Conservation (phyloP, 2,113 vertebrate genomes). For the Oceanodroma tethys region DNA sequence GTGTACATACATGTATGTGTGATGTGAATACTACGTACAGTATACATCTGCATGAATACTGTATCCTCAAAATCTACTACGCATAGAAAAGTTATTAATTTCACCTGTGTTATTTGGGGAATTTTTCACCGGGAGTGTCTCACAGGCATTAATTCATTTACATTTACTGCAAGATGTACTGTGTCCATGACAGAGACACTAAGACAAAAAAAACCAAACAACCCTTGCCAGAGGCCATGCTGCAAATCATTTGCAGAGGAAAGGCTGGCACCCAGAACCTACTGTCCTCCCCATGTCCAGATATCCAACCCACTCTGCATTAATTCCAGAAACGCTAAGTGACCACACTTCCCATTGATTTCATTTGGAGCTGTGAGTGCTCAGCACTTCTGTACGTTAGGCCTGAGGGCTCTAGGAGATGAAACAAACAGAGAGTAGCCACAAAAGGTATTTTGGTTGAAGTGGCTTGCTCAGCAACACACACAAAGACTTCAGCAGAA, state of each 20-base stretch:
- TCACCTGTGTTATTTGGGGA: not conserved
- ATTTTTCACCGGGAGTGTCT: not conserved
- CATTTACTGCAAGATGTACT: not conserved
- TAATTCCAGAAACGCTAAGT: not conserved
- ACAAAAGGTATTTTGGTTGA: not conserved
- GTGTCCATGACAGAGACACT: not conserved
- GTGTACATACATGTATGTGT: accelerated
- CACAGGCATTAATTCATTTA: not conserved
- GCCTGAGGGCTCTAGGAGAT: not conserved
- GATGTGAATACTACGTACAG: accelerated
- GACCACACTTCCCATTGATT: not conserved
- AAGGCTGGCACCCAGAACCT: not conserved
- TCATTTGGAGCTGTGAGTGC: not conserved
- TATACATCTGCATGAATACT: not conserved
- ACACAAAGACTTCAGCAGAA: not conserved
- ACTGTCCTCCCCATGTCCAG: not conserved
- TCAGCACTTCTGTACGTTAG: not conserved
- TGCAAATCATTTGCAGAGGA: not conserved
- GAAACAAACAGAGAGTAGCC: not conserved
- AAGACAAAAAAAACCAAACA: not conserved
- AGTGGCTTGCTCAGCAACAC: not conserved
- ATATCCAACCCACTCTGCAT: not conserved
- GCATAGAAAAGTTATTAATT: not conserved
- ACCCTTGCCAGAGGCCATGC: not conserved
- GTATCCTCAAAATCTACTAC: not conserved